These are phyloP conservation scores for Limnodromus scolopaceus DNA, from an alignment of 2,797 vertebrate genomes.

Conservation along the genomic window DNA sequence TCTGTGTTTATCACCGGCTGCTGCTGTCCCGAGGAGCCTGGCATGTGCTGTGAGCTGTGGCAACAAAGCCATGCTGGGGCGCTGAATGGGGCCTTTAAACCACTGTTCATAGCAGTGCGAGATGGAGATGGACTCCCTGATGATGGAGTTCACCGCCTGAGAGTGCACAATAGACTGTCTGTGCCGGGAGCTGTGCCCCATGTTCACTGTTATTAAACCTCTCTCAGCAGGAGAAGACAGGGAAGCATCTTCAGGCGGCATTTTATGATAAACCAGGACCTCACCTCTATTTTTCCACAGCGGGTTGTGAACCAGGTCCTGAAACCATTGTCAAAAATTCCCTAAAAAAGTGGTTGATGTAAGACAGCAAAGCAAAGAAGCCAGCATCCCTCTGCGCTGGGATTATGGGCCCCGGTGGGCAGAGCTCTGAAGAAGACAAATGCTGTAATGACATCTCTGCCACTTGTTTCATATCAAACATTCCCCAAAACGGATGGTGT, in stretches of 20 bases:
- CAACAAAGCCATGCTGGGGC: background rate
- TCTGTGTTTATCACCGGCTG: background rate
- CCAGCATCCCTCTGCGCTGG: background rate
- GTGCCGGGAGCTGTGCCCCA: rapidly evolving
- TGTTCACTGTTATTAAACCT: background rate
- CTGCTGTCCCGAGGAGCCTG: background rate
- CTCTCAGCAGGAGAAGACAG: background rate
- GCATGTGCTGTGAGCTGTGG: background rate
- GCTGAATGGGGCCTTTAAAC: background rate
- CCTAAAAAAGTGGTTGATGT: background rate
- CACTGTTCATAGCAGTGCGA: background rate
- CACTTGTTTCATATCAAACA: background rate
- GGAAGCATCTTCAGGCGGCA: background rate
- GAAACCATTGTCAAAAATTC: background rate
- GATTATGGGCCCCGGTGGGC: rapidly evolving
- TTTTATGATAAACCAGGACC: background rate
- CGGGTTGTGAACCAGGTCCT: background rate
- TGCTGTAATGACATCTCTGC: background rate
- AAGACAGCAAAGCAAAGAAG: background rate
- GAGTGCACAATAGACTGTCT: background rate
- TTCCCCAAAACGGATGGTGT: background rate
- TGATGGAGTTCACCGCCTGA: background rate
- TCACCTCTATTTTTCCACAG: background rate
- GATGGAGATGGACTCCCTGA: background rate
- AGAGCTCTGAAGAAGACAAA: slow-evolving; percentile 18